A percentile compares a stretch with the other conserved stretches of the same genome.
Evolutionary conservation across 2,797 vertebrate species (phyloP).

Genomic region (Gallinago solitaria): DNA sequence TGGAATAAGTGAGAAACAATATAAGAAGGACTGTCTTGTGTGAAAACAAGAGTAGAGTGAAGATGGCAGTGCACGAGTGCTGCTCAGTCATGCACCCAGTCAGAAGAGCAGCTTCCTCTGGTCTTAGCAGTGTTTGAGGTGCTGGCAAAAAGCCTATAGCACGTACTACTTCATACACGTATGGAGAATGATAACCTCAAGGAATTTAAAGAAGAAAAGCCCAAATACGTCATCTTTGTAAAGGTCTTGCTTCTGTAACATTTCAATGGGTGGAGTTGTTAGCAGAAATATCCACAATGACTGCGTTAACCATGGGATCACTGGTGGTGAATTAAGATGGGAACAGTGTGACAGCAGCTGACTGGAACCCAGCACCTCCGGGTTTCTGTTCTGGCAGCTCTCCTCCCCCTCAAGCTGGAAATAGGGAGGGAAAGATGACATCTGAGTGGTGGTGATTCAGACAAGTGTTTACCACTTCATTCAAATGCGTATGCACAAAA

Average conservation of each 20-base stretch:
- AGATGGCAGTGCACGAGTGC: not conserved
- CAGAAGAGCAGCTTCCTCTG: not conserved
- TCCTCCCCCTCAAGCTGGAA: conserved; percentile 41
- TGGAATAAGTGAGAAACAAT: not conserved
- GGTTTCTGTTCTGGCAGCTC: conserved; percentile 40
- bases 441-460: conserved; percentile 50
- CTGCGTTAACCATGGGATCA: not conserved
- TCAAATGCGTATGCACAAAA: conserved; percentile 51
- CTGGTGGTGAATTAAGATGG: not conserved
- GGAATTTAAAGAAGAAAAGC: conserved; percentile 20
- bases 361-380: conserved; percentile 13
- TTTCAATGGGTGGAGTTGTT: not conserved
- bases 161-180: not conserved
- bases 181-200: not conserved
- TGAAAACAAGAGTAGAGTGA: not conserved
- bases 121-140: not conserved
- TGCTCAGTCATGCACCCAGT: accelerated
- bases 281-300: not conserved
- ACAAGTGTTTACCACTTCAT: conserved; percentile 38
- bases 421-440: conserved; percentile 34
- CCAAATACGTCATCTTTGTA: not conserved
- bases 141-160: not conserved
- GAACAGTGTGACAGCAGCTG: conserved; percentile 16
- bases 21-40: not conserved
- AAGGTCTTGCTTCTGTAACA: not conserved